Percentiles rank a stretch among this genome's conserved stretches.
Evolutionary conservation across 2,797 vertebrate genomes (phyloP).

Genomic region (Sebastes melanostomus): DNA sequence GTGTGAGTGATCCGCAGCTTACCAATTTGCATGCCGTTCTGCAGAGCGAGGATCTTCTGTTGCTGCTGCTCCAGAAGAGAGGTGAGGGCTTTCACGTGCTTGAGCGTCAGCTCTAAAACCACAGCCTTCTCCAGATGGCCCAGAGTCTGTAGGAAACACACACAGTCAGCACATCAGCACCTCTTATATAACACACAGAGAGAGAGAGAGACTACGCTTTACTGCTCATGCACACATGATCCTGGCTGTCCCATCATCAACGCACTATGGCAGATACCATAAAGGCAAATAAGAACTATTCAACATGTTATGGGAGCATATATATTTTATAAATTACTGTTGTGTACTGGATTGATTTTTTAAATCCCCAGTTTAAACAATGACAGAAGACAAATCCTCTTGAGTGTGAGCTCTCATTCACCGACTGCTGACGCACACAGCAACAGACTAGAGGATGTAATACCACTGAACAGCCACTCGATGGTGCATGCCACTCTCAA

Average conservation of each 20-base stretch:
- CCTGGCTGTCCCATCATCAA: neutral
- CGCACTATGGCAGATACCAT: neutral
- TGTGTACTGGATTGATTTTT: neutral
- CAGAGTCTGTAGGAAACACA: slow-evolving; percentile 87
- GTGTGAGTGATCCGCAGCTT: slow-evolving; percentile 31
- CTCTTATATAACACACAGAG: slow-evolving; percentile 37
- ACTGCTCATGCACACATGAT: neutral
- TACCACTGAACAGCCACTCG: slow-evolving; percentile 43
- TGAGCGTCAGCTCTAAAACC: slow-evolving; percentile 96
- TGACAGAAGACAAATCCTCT: neutral
- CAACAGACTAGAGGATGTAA: slow-evolving; percentile 21
- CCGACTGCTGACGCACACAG: slow-evolving; percentile 59
- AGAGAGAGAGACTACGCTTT: neutral
- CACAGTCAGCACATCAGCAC: slow-evolving; percentile 62
- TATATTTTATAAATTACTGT: neutral
- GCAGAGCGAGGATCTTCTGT: slow-evolving; percentile 94
- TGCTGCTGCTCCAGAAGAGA: slow-evolving; percentile 96
- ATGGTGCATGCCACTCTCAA: slow-evolving; percentile 41
- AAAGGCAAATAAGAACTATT: neutral
- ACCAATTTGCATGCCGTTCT: slow-evolving; percentile 88
- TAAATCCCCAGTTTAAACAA: neutral
- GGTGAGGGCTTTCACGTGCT: slow-evolving; percentile 95
- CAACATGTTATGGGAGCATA: neutral
- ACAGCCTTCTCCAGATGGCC: slow-evolving; percentile 99
- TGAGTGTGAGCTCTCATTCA: neutral